Evolutionary conservation across 2,113 vertebrate species (phyloP).

Genomic region (Eubucco bourcierii): DNA sequence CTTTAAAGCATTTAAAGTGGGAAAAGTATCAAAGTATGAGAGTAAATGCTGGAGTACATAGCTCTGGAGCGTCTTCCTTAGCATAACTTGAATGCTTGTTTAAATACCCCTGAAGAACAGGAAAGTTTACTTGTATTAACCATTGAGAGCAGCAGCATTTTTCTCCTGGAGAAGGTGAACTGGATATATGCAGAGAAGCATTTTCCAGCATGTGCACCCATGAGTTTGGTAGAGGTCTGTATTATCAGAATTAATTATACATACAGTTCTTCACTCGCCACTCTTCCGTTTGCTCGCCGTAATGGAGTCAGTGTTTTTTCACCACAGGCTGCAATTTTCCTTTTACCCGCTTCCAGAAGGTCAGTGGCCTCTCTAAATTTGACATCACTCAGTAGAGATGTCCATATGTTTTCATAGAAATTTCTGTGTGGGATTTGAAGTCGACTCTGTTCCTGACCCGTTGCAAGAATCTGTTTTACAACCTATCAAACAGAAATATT

Average conservation of each 20-base stretch:
- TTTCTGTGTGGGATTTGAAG: constrained; percentile 88
- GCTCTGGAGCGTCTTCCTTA: not conserved
- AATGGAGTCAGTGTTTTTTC: constrained; percentile 87
- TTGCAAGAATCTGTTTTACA: constrained; percentile 89
- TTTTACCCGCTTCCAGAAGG: constrained; percentile 92
- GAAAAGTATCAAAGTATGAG: not conserved
- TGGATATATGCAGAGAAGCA: not conserved
- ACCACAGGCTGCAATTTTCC: constrained; percentile 92
- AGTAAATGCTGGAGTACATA: not conserved
- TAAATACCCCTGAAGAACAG: constrained; percentile 13
- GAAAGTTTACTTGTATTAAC: constrained; percentile 22
- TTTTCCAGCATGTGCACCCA: constrained; percentile 30
- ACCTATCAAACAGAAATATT: constrained; percentile 93
- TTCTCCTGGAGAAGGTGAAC: not conserved
- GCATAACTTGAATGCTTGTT: constrained; percentile 61
- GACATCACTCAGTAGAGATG: constrained; percentile 90
- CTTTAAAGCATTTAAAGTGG: not conserved
- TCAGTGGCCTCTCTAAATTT: constrained; percentile 91
- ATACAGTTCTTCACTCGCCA: constrained; percentile 78
- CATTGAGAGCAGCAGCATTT: constrained; percentile 23
- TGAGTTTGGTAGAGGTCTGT: constrained; percentile 63
- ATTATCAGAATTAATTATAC: constrained; percentile 85
- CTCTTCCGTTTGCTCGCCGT: constrained; percentile 78
- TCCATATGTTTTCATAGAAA: constrained; percentile 95
- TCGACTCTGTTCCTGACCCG: constrained; percentile 90